Evolutionary conservation across 2,113 vertebrate species (phyloP), one percentile per base, ranked within the genome.

Genomic region (Platichthys stellatus): DNA sequence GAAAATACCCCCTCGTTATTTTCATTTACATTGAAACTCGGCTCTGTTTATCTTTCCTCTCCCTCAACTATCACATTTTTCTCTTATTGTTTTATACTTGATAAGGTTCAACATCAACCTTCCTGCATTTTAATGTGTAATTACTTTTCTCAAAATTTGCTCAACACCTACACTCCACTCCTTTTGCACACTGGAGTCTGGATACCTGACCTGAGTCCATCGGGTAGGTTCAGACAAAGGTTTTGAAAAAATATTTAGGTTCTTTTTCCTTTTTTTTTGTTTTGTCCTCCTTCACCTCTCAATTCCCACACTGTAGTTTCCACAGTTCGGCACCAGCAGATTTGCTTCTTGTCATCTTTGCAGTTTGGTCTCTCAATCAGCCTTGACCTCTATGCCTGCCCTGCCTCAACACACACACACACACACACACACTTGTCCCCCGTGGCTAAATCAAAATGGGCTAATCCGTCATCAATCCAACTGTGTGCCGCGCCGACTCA

Each of bases 381-480:
- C 63, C 63, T 54, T 68, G 74, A 78, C 79, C 77, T 80, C 74
- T 68, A 54, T 0, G 0, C 11, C 45, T 0, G 0, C 43, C 61
- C 28, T 18, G 6, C 26, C n/a, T 23, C 53, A 15, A n/a, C 60
- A 45, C 64, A 1, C 60, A 1, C 38, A n/a, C 59, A 45, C 63
- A 1, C 59, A 0, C 38, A 72, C 47, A 72, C 63, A 57, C 24
- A 56, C 57, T 21, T 21, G 18, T 84, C 65, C 83, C 79, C 72
- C 20, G 38, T 18, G 79, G 80, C 82, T 56, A 69, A 75, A 78
- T 56, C 51, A 5, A 87, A 83, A 73, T 68, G 83, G 71, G 74
- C 83, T 83, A 86, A 86, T 80, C 87, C 69, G 24, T 80, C 84
- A 80, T 77, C 76, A 23, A 66, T 76, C 83, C 49, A 65, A 20